Evolutionary conservation across 1,140 invertebrate species (phyloP).

Genomic region (Protaetia brevitarsis): DNA sequence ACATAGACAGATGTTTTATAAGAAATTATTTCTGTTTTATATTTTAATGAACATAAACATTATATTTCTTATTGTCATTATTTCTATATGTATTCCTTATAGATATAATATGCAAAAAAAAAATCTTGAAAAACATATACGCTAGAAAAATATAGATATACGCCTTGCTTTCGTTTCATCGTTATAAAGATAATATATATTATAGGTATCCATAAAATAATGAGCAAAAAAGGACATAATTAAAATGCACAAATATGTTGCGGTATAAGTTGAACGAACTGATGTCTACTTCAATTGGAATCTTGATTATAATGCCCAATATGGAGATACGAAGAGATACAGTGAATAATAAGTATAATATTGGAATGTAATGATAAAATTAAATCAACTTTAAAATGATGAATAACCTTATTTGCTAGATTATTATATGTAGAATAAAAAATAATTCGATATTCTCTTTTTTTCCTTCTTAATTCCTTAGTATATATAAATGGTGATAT

Average conservation of each 20-base stretch:
- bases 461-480: background rate
- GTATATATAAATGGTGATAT: conserved; percentile 24
- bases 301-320: conserved; percentile 17
- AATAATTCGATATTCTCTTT: conserved; percentile 14
- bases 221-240: conserved; percentile 9
- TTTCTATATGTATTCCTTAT: conserved; percentile 6
- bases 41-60: background rate
- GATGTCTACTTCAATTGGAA: conserved; percentile 11
- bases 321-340: too few relatives aligned
- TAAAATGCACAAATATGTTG: conserved; percentile 1
- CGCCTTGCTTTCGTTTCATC: too few relatives aligned
- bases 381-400: conserved; percentile 1
- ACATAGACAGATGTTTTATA: too few relatives aligned
- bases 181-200: conserved; percentile 2
- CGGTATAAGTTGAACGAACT: background rate
- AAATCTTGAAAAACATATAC: conserved; percentile 3
- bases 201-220: background rate
- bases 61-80: conserved; percentile 10
- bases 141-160: conserved; percentile 16
- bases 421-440: conserved; percentile 3
- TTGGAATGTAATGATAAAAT: conserved; percentile 10
- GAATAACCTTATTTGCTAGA: background rate
- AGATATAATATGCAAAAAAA: conserved; percentile 10
- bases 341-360: too few relatives aligned
- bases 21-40: too few relatives aligned